Base-by-base conservation (phyloP, 2,113 vertebrate species). In the Tachycineta bicolor region DNA sequence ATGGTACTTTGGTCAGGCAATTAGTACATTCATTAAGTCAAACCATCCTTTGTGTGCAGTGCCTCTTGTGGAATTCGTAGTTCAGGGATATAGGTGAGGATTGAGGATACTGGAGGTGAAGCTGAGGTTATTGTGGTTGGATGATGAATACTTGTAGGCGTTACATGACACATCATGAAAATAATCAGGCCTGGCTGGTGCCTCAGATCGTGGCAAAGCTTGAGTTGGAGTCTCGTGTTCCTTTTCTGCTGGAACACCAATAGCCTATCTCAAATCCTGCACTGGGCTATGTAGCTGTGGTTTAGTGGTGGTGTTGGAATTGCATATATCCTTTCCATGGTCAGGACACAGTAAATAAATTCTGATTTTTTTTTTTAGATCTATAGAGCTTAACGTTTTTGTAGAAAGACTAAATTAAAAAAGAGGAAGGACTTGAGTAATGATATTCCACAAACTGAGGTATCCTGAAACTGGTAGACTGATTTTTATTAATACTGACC, bases 41-140 rank as follows among this genome's bases (percentile, higher is more conserved):
- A 73, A 37, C 18, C 13, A 14, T 55, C 28, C 14, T 77, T 58
- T 59, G 47, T 58, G 56, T 8, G 8, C 1, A 15, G 4, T 52
- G 25, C 71, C 6, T 46, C 20, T 49, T 52, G 52, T 71, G 43
- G 65, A 74, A 89, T 70, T 9, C 0, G 0, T 33, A 16, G 20
- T 85, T 90, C 28, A 76, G 70, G 71, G 47, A 25, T 1, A 2
- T 9, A 23, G 53, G n/a, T 77, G 50, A 65, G 50, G 71, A 8
- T 20, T 69, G 56, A 68, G 74, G 74, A n/a, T 49, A 2, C 49
- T 65, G 58, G 63, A 91, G 92, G 53, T 88, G 91, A 95, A 89
- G 39, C 68, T 83, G 34, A 58, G 91, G 87, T 93, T 89, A 18
- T 37, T 94, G 94, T 0, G 43, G 68, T 67, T 93, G 68, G 68